Evolutionary conservation across 2,888 invertebrate species (phyloP).

Genomic region (Tetheella fluctuosa): DNA sequence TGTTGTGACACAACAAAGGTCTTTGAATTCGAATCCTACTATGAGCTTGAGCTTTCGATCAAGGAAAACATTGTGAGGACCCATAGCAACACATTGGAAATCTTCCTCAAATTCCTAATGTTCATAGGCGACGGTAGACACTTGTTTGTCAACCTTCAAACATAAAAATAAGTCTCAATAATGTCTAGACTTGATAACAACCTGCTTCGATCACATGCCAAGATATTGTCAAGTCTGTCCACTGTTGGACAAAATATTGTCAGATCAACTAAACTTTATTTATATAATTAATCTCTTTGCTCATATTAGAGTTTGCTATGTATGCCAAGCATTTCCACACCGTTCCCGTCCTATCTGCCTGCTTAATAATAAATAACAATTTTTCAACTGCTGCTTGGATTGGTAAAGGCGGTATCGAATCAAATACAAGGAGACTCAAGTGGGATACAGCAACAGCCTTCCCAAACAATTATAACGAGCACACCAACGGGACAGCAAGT

Average conservation of each 20-base stretch:
- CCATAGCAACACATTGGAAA: too few relatives aligned
- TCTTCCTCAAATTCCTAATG: too few relatives aligned
- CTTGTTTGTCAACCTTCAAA: too few relatives aligned
- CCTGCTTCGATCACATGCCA: not conserved
- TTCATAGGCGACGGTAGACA: too few relatives aligned
- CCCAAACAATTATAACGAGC: slow-evolving; percentile 88
- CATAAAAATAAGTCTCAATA: too few relatives aligned
- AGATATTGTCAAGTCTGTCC: not conserved
- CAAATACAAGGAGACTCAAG: slow-evolving; percentile 70
- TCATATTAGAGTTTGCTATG: not conserved
- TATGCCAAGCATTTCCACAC: too few relatives aligned
- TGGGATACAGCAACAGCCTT: slow-evolving; percentile 60
- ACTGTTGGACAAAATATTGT: not conserved
- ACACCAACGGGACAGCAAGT: slow-evolving; percentile 91
- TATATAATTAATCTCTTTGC: slow-evolving; percentile 12
- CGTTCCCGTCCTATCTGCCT: too few relatives aligned
- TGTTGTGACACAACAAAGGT: too few relatives aligned
- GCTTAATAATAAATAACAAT: slow-evolving; percentile 17
- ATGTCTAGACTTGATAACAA: not conserved
- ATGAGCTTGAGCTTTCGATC: too few relatives aligned
- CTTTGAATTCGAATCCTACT: too few relatives aligned
- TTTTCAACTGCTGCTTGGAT: slow-evolving; percentile 61
- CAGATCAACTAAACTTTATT: not conserved
- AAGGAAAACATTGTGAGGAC: too few relatives aligned
- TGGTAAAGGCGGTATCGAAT: slow-evolving; percentile 74